Evolutionary conservation across 2,113 vertebrate genomes (phyloP).

Genomic region (Petromus typicus): DNA sequence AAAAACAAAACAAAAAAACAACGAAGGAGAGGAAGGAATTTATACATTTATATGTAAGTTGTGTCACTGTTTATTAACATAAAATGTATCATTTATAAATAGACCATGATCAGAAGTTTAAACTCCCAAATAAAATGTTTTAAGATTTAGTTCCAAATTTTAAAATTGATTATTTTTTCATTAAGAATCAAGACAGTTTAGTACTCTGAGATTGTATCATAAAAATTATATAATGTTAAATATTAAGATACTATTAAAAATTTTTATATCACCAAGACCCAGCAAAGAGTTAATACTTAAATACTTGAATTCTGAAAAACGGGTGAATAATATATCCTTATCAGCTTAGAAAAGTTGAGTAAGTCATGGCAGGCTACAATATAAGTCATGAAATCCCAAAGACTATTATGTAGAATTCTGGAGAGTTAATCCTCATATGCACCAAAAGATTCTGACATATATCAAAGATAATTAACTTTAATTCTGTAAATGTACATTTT

Average conservation of each 20-base stretch:
- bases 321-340: not conserved
- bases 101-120: not conserved
- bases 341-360: not conserved
- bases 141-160: constrained; percentile 2
- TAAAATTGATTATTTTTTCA: constrained; percentile 1
- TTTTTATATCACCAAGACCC: not conserved
- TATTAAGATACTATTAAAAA: not conserved
- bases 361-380: not conserved
- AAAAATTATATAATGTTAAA: not conserved
- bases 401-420: not conserved
- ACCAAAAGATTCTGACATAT: not conserved
- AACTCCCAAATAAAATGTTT: constrained; percentile 24
- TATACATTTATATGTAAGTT: not conserved
- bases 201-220: not conserved
- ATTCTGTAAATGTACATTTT: not conserved
- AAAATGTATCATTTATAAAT: not conserved
- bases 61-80: not conserved
- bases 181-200: constrained; percentile 14
- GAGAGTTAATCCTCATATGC: not conserved
- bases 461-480: constrained; percentile 31
- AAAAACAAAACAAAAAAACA: too few relatives aligned
- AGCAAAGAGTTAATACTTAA: not conserved
- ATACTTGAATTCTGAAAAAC: not conserved
- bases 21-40: too few relatives aligned
- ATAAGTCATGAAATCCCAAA: not conserved